Evolutionary conservation across 1,140 invertebrate species (phyloP), one percentile per base, ranked within the genome.

Genomic region (Rhizoglyphus robini): DNA sequence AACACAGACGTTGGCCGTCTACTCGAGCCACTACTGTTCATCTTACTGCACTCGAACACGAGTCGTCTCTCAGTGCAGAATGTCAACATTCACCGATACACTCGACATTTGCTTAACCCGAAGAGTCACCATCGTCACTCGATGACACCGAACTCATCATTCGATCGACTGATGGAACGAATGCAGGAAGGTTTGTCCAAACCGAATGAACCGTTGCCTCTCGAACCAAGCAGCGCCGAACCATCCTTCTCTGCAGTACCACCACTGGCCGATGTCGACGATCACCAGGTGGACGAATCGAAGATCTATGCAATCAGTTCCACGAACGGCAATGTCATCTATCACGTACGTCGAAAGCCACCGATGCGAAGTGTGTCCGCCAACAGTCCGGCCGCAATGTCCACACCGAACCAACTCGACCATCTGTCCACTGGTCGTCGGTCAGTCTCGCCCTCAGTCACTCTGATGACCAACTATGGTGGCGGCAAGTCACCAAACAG

Each of bases 231-330:
- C 8, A 41, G 18, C 18, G 18, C 18, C 36, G 36, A 41, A 41
- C 18, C 8, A 41, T 41, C 18, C 36, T 11, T 11, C 36, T 11
- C 18, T 41, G 18, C 8, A 51, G 23, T 20, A 51, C 48, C 13
- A 51, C 3, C 13, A 13, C 1, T 20, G 20, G 34, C 68, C 36
- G 68, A 54, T 36, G 63, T 68, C 48, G 70, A 59, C 15, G 69
- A 60, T 30, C 67, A 25, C 18, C 59, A 69, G 8, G 25, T 13
- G 1, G 58, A 60, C 13, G 75, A 81, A 76, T 79, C 83, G 0
- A 85, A 87, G 72, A 86, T 91, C 11, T 89, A 86, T 73, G 88
- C 88, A 1, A 88, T 91, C 38, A 90, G 88, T 71, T 88, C 84
- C 49, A 86, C 88, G 27, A 86, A 88, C 69, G 88, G 88, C 1